A percentile compares a stretch with the other conserved stretches of the same genome.
Conservation (phyloP, 2,113 vertebrate genomes). For the Brachyhypopomus gauderio region DNA sequence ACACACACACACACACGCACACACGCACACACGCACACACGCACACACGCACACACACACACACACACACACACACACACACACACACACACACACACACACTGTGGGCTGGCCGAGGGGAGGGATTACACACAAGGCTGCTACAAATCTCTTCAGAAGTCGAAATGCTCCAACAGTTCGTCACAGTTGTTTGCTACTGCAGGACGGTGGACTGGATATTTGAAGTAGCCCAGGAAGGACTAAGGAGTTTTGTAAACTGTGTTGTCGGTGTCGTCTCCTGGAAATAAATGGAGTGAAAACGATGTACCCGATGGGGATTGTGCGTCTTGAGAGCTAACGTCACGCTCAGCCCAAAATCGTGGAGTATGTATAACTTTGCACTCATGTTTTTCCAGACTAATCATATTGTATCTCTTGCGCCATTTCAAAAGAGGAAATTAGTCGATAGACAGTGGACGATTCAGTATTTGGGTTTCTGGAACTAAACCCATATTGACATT, state of each 20-base stretch:
- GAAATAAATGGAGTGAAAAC: not conserved
- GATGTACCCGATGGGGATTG: not conserved
- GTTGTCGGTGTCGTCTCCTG: not conserved
- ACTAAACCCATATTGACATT: not conserved
- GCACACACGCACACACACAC: slow-evolving; percentile 36
- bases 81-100: not conserved
- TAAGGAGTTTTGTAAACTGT: not conserved
- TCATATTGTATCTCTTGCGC: not conserved
- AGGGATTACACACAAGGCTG: slow-evolving; percentile 51
- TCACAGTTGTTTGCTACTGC: not conserved
- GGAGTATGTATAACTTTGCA: not conserved
- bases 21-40: slow-evolving; percentile 30
- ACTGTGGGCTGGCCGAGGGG: slow-evolving; percentile 39
- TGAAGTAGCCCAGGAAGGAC: not conserved
- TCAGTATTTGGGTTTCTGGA: not conserved
- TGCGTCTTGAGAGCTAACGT: not conserved
- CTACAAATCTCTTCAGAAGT: slow-evolving; percentile 47
- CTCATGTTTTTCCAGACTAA: not conserved
- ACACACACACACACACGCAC: slow-evolving; percentile 43
- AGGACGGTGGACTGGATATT: not conserved
- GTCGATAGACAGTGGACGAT: not conserved
- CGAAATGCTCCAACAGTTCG: slow-evolving; percentile 41
- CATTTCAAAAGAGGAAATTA: not conserved
- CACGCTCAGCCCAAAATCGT: not conserved
- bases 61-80: slow-evolving; percentile 28